Evolutionary conservation across 2,797 vertebrate species (phyloP), one percentile per base, ranked within the genome.

Genomic region (Florisuga fusca): DNA sequence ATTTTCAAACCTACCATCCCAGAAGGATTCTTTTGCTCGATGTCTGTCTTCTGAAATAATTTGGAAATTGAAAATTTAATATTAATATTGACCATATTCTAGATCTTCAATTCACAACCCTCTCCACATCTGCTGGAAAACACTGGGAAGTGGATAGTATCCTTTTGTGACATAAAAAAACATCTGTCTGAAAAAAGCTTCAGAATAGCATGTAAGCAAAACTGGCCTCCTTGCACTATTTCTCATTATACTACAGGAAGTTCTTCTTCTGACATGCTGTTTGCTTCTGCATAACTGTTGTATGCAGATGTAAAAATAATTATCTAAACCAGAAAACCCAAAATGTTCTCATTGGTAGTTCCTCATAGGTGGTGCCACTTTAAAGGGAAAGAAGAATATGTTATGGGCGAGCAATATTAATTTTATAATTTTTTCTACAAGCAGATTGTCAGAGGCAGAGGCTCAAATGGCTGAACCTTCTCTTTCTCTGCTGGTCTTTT

Each of bases 261-360:
- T 72, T 76, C 75, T 72, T 29, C 58, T 92, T 64, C 63, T 91
- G 51, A 69, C 45, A 15, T 14, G 29, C 26, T 81, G 7, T 58
- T 89, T 94, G 8, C n/a, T 57, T 92, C 53, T 81, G 15, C n/a
- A 1, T 62, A 67, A 75, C 46, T 33, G 68, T 75, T 23, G 1
- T 78, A 69, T 46, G 36, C 64, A 84, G 78, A 53, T 76, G 25
- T 29, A 93, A 87, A 94, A 77, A 43, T 81, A 92, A 94, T 93
- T 94, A 36, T 26, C 22, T 67, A 67, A 80, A 31, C 46, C n/a
- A 46, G 87, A 82, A 79, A 18, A 2, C 5, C 8, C 15, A 34
- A 86, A 79, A 18, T 89, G 4, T 58, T 87, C 14, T 92, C n/a
- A 33, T 50, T 76, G 61, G 46, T 72, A 83, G 57, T 69, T 94